These are phyloP conservation scores for Malaclemys terrapin DNA, from an alignment of 2,113 vertebrate genomes.

Conservation along the genomic window DNA sequence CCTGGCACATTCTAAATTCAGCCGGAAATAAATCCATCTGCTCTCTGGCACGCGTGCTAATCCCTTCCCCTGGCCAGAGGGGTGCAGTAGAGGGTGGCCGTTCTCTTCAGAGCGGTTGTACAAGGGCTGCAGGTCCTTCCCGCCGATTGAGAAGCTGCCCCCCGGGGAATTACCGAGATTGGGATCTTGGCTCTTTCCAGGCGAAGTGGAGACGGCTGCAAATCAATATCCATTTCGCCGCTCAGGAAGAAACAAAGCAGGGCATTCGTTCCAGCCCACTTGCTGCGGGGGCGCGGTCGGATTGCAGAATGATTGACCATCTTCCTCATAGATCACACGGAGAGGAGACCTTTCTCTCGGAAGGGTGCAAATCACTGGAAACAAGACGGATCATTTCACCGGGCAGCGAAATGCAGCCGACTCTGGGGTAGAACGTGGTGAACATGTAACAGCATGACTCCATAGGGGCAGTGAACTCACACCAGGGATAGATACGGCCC, in stretches of 20 bases:
- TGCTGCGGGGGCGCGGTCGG: not conserved
- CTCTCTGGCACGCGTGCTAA: not conserved
- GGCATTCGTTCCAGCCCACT: not conserved
- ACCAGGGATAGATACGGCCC: not conserved
- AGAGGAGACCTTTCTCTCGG: not conserved
- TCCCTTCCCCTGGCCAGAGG: too few species aligned
- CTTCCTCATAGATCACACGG: not conserved
- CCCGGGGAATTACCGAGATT: not conserved
- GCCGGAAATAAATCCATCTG: slow-evolving; percentile 23
- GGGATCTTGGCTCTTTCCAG: not conserved
- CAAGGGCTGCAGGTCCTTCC: not conserved
- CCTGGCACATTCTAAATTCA: not conserved
- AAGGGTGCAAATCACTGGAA: not conserved
- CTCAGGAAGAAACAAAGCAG: not conserved
- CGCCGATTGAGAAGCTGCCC: not conserved
- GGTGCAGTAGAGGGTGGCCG: not conserved
- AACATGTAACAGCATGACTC: not conserved
- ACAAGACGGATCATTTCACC: not conserved
- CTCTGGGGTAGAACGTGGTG: not conserved
- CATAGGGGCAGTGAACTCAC: not conserved
- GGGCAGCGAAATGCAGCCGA: not conserved
- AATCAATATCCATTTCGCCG: not conserved
- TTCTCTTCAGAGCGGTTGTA: not conserved
- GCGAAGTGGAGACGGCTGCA: not conserved
- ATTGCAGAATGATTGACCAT: not conserved